These are phyloP conservation scores for Pyxicephalus adspersus DNA, from an alignment of 2,113 vertebrate species.

Conservation along the genomic window DNA sequence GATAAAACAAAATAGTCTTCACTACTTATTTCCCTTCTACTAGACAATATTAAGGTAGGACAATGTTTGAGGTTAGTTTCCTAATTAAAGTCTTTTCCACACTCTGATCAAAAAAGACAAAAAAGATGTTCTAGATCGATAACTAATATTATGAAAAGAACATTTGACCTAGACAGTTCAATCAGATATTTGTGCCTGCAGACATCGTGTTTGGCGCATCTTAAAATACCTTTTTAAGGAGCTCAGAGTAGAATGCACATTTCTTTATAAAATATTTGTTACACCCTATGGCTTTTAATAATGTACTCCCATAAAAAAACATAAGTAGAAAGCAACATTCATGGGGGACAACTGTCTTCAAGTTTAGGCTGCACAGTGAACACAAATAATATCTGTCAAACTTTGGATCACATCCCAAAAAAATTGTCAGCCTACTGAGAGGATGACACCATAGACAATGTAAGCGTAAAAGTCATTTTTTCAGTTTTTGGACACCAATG, in stretches of 20 bases:
- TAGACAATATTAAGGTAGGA: too few species aligned
- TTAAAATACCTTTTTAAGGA: not conserved
- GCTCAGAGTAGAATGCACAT: not conserved
- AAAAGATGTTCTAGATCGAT: conserved; percentile 1
- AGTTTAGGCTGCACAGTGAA: not conserved
- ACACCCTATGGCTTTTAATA: not conserved
- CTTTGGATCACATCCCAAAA: conserved; percentile 19
- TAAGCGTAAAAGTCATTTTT: not conserved
- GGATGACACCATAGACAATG: not conserved
- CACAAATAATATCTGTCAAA: not conserved
- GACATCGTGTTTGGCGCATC: not conserved
- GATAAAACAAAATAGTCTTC: too few species aligned
- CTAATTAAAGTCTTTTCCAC: too few species aligned
- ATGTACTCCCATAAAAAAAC: not conserved
- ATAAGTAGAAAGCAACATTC: not conserved
- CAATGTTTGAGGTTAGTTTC: too few species aligned
- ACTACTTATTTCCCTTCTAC: too few species aligned
- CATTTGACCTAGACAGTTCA: not conserved
- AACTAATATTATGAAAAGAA: not conserved
- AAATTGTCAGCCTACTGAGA: not conserved
- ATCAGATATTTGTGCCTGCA: not conserved
- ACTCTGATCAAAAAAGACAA: not conserved
- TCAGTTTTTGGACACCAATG: conserved; percentile 7
- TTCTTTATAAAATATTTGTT: not conserved
- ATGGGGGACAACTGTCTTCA: not conserved